phyloP scores from a whole-genome alignment of 2,797 vertebrate species.

The Loris lydekkerianus region DNA sequence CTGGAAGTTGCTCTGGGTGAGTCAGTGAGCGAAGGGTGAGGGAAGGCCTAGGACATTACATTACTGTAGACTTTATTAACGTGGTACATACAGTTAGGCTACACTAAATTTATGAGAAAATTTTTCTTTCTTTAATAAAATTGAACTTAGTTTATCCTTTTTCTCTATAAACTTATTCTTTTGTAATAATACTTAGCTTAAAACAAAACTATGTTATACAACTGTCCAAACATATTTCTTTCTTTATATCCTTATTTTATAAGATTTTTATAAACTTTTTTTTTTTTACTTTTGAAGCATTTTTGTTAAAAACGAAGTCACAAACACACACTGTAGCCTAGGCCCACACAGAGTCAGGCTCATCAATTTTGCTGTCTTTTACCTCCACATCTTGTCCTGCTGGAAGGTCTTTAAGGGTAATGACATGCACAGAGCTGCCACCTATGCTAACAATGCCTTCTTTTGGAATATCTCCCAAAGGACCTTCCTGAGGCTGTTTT shows the following conservation, averaged over 20 bases:
- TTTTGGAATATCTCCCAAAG: not conserved
- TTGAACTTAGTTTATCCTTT: not conserved
- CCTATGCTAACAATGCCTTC: not conserved
- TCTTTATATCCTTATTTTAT: not conserved
- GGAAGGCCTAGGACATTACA: not conserved
- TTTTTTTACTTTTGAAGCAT: not conserved
- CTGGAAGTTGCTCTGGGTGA: not conserved
- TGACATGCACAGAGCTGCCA: not conserved
- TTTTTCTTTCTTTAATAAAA: not conserved
- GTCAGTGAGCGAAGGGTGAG: not conserved
- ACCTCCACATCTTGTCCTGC: not conserved
- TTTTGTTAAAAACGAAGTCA: not conserved
- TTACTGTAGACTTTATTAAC: not conserved
- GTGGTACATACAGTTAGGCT: not conserved
- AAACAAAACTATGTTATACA: not conserved
- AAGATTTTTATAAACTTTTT: not conserved
- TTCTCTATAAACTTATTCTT: not conserved
- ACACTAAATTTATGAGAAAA: not conserved
- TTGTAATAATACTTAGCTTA: not conserved
- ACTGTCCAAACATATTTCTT: not conserved
- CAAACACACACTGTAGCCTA: not conserved
- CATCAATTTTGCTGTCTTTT: not conserved
- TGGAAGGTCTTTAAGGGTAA: not conserved
- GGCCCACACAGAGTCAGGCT: not conserved
- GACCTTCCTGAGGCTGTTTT: not conserved